A percentile compares a stretch with the other conserved stretches of the same genome.
phyloP scores from a whole-genome alignment of 2,113 vertebrate genomes.

The Bostrychus sinensis region DNA sequence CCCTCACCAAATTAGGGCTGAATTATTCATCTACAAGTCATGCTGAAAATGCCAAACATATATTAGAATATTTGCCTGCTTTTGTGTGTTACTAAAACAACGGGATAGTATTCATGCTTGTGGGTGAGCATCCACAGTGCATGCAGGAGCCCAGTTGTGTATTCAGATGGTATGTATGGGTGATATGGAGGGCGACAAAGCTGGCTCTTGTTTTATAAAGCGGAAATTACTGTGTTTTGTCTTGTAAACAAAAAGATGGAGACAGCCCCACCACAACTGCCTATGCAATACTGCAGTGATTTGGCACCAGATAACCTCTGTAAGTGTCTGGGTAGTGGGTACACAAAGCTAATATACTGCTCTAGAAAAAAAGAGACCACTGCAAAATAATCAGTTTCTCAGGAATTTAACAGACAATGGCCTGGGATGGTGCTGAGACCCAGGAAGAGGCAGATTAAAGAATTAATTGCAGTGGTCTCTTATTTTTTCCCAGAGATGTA shows the following conservation, averaged over 20 bases:
- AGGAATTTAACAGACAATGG: too few relatives aligned
- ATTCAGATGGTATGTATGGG: slow-evolving; percentile 38
- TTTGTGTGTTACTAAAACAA: slow-evolving; percentile 39
- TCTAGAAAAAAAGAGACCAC: too few relatives aligned
- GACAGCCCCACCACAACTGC: slow-evolving; percentile 11
- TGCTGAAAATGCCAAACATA: slow-evolving; percentile 65
- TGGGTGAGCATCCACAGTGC: slow-evolving; percentile 23
- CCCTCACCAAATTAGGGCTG: slow-evolving; percentile 50
- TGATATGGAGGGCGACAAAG: slow-evolving; percentile 31
- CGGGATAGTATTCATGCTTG: slow-evolving; percentile 30
- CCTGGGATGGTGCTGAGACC: too few relatives aligned
- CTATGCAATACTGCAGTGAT: slow-evolving; percentile 32
- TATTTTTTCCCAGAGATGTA: too few relatives aligned
- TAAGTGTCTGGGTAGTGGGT: background rate
- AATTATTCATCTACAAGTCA: slow-evolving; percentile 69
- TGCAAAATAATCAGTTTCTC: background rate
- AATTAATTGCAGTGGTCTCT: too few relatives aligned
- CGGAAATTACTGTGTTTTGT: slow-evolving; percentile 50
- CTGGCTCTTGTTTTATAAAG: slow-evolving; percentile 57
- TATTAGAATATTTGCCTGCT: slow-evolving; percentile 57
- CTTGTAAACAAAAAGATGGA: slow-evolving; percentile 41
- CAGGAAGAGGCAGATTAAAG: too few relatives aligned
- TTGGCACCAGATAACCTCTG: slow-evolving; percentile 38
- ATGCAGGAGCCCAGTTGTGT: slow-evolving; percentile 27
- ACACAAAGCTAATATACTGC: slow-evolving; percentile 17